Evolutionary conservation across 2,113 vertebrate species (phyloP), one percentile per base, ranked within the genome.

Genomic region (Corynorhinus townsendii): DNA sequence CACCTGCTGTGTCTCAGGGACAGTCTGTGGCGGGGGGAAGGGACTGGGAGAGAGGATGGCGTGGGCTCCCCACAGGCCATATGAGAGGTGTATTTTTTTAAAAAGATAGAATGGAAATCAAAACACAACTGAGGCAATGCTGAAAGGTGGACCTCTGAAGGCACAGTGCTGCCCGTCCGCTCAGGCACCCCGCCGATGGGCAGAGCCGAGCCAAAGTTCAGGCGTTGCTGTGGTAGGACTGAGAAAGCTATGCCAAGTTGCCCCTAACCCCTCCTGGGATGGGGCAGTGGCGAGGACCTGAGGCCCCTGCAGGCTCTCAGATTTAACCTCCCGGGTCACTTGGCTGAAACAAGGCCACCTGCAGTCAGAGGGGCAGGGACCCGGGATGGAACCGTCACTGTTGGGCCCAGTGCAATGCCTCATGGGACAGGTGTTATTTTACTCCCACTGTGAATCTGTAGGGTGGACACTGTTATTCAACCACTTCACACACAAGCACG

Each of bases 111-210:
- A 49, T 2, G 1, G 26, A 76, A 52, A 62, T 52, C 40, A 75
- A 77, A 76, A 22, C 1, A 43, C 26, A 12, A 9, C 5, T 6
- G 30, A 17, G 19, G 20, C 0, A 38, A 45, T 1, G 1, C 5
- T 5, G 26, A 22, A 4, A 3, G 0, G 26, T 17, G 33, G 64
- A 35, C 4, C 6, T 0, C 0, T 17, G 10, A 11, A 3, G 12
- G 35, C 4, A 1, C 0, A 0, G 16, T 2, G 14, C 12, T 54
- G 52, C 20, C 20, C 5, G 0, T 3, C 7, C 0, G 4, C 52
- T 15, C 64, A 7, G 6, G 4, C 30, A 35, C 20, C 68, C 71
- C 4, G 0, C n/a, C 6, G 0, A 12, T 0, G 0, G 35, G 43
- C 38, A 14, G 33, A 1, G 15, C 16, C 0, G 1, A 35, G 28